A percentile compares a stretch with the other conserved stretches of the same genome.
Conservation (phyloP, 2,113 vertebrate species). For the Caranx melampygus region DNA sequence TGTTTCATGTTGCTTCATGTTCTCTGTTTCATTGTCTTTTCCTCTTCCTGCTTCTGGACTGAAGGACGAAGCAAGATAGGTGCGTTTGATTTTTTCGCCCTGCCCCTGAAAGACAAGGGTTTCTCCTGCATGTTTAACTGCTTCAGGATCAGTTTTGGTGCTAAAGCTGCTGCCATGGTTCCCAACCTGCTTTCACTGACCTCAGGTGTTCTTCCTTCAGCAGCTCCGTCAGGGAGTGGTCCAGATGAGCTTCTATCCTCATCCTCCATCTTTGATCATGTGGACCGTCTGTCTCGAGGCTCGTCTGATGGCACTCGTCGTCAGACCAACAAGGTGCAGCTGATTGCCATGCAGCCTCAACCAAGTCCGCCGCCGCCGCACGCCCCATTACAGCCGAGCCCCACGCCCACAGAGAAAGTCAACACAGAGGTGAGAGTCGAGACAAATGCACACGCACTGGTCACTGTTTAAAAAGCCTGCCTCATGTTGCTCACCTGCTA, state of each 20-base stretch:
- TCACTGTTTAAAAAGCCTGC: background rate
- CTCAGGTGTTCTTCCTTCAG: constrained; percentile 25
- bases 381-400: constrained; percentile 81
- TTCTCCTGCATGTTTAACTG: no score
- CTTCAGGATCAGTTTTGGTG: no score
- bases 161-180: no score
- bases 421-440: constrained; percentile 88
- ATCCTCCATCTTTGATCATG: constrained; percentile 96
- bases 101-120: no score
- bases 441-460: background rate
- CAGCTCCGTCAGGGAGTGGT: constrained; percentile 81
- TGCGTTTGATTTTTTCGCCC: constrained; percentile 27
- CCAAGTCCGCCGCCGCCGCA: constrained; percentile 83
- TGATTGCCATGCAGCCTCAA: constrained; percentile 96
- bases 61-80: constrained; percentile 73
- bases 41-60: constrained; percentile 13
- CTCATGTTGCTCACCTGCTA: background rate
- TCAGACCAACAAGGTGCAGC: constrained; percentile 93
- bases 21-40: constrained; percentile 6
- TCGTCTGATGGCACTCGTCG: constrained; percentile 89
- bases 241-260: constrained; percentile 92
- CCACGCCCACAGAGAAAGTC: constrained; percentile 88
- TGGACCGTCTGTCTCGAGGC: constrained; percentile 91
- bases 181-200: no score
- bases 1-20: background rate